phyloP scores from a whole-genome alignment of 2,113 vertebrate species.

The Anseranas semipalmata region DNA sequence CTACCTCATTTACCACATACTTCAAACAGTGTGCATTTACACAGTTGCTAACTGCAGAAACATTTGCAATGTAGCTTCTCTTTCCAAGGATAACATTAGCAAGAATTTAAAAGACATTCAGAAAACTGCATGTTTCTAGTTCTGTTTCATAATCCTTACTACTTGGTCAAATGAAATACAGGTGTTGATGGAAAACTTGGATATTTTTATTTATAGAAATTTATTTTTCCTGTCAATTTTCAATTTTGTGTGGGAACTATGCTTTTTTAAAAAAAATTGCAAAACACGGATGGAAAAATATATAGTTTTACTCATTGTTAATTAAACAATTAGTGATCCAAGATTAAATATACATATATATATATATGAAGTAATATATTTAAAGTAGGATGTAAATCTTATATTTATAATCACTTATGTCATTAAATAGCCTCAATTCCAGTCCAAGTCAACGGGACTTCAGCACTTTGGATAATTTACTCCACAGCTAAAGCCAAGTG shows the following conservation, averaged over 20 bases:
- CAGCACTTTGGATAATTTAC: background rate
- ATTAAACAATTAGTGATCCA: background rate
- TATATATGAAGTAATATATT: background rate
- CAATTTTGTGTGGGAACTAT: background rate
- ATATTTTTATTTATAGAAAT: background rate
- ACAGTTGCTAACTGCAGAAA: background rate
- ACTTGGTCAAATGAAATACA: background rate
- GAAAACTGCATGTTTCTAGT: background rate
- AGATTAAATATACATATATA: no score
- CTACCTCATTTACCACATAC: constrained; percentile 15
- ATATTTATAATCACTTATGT: background rate
- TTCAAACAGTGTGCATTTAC: background rate
- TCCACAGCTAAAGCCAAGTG: background rate
- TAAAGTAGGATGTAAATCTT: background rate
- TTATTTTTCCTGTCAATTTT: background rate
- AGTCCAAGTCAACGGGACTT: background rate
- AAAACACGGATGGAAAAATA: background rate
- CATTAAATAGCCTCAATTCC: background rate
- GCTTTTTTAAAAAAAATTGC: background rate
- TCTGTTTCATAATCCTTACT: background rate
- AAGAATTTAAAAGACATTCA: background rate
- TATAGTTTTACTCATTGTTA: background rate
- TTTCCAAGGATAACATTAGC: background rate
- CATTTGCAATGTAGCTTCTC: background rate
- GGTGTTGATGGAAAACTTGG: background rate